Evolutionary conservation across 2,797 vertebrate species (phyloP), one percentile per base, ranked within the genome.

Genomic region (Enteromius fasciolatus): DNA sequence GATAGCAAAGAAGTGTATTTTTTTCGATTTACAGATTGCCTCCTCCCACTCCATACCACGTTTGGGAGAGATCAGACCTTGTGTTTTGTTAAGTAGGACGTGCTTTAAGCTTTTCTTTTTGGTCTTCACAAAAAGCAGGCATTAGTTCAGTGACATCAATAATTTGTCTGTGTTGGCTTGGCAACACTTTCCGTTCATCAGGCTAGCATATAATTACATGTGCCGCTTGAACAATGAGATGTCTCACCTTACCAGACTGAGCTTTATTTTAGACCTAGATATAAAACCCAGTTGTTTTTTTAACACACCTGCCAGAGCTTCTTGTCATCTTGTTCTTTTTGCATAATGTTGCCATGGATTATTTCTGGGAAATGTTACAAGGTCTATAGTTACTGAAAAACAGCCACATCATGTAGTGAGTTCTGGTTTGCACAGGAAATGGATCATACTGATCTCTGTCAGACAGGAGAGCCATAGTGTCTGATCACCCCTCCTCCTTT

Each of bases 201-300:
- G 52, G 28, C 61, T 28, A 1, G 52, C 39, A 25, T 82, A 25
- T 77, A 77, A 77, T 83, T 83, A 50, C n/a, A 23, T n/a, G 31
- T 39, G 54, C 41, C 2, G 17, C 74, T 59, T 77, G 23, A 78
- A 85, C 67, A 85, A 78, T 73, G 44, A 23, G 14, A 28, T 28
- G 52, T 78, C 59, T 85, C 74, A 48, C 46, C 66, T 84, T 81
- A 84, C 68, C 75, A 74, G 70, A 28, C 31, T 68, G 63, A 59
- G 23, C 64, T 44, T 76, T 44, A 28, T 76, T 61, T 59, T 10
- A 76, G n/a, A 11, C 25, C 23, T 61, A 25, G 52, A 61, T 61
- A 28, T 36, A 59, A 28, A 44, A 23, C 31, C 20, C 31, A 7
- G 36, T 76, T 17, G 33, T 33, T 33, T 36, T 36, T 36, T 36